Conservation (phyloP, 2,113 vertebrate species). For the Eulacestoma nigropectus region DNA sequence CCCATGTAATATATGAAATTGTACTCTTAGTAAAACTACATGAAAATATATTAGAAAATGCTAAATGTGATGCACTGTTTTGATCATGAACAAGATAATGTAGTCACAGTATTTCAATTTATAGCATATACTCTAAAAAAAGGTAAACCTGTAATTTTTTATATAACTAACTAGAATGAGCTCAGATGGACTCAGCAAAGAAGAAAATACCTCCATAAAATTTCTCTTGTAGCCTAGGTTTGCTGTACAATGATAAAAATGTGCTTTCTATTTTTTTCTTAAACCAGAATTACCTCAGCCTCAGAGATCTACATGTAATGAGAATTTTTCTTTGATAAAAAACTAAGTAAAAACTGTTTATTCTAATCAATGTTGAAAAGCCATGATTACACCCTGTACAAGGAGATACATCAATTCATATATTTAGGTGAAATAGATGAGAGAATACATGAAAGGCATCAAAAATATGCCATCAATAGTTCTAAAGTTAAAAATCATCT, state of each 20-base stretch:
- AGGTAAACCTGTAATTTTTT: neutral
- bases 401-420: neutral
- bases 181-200: neutral
- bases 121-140: neutral
- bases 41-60: neutral
- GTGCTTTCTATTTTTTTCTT: neutral
- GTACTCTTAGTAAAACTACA: neutral
- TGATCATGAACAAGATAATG: neutral
- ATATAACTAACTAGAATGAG: accelerated
- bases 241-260: neutral
- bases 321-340: neutral
- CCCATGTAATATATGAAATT: neutral
- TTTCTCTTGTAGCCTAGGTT: neutral
- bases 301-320: neutral
- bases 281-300: neutral
- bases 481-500: neutral
- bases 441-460: neutral
- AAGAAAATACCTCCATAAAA: neutral
- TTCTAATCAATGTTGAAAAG: neutral
- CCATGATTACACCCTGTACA: neutral
- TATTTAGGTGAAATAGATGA: neutral
- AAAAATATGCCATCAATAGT: neutral
- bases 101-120: neutral
- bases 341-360: neutral
- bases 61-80: neutral